These are phyloP conservation scores for Eudorcas thomsonii DNA, from an alignment of 2,113 vertebrate genomes.

Conservation along the genomic window DNA sequence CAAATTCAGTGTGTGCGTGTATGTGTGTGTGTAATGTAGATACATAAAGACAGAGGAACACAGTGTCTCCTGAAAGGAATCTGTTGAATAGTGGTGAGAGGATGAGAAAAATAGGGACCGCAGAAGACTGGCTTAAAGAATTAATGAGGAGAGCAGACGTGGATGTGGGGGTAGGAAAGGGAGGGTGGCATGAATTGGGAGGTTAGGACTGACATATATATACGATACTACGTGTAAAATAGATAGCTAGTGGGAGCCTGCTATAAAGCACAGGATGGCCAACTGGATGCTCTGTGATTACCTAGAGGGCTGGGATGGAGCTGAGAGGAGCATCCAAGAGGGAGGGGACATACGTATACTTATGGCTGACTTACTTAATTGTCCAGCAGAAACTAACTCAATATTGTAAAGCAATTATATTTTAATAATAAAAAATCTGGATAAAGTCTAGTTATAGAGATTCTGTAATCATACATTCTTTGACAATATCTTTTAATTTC, in stretches of 20 bases:
- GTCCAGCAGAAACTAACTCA: neutral
- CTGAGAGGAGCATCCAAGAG: neutral
- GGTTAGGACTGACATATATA: neutral
- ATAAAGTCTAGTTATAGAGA: neutral
- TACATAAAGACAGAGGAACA: neutral
- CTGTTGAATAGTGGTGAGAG: neutral
- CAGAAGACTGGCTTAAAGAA: neutral
- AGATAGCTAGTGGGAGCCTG: neutral
- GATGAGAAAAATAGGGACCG: neutral
- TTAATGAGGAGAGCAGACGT: neutral
- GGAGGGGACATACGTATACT: neutral
- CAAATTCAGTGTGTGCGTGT: neutral
- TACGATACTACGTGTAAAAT: rapidly evolving
- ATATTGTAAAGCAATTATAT: neutral
- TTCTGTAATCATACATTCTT: neutral
- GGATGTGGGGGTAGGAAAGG: neutral
- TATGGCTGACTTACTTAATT: neutral
- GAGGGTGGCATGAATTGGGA: neutral
- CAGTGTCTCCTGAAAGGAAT: neutral
- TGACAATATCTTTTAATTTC: neutral
- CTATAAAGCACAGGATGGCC: neutral
- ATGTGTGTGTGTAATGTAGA: neutral
- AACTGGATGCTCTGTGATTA: neutral
- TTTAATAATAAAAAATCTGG: neutral
- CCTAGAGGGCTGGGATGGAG: neutral